Percentiles rank a stretch among this genome's conserved stretches.
Conservation (phyloP, 2,888 invertebrate genomes). For the Sympetrum striolatum region DNA sequence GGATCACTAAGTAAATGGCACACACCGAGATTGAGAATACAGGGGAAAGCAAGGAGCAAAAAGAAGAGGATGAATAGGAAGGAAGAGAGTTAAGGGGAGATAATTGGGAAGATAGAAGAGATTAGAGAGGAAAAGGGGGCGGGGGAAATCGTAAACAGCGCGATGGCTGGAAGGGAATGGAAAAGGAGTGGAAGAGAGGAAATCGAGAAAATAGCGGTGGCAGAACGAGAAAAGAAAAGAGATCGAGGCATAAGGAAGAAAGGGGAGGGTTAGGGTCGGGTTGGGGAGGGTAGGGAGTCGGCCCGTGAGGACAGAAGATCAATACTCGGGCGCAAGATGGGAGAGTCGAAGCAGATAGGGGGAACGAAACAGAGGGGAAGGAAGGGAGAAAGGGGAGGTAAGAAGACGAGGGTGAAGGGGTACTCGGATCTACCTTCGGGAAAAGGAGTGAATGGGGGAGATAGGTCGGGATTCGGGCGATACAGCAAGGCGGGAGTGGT, state of each 20-base stretch:
- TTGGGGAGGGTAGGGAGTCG: background rate
- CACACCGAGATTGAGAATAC: too few species aligned
- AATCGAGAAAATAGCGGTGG: background rate
- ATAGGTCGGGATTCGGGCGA: background rate
- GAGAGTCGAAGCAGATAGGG: background rate
- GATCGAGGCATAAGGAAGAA: background rate
- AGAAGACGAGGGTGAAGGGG: background rate
- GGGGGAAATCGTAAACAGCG: background rate
- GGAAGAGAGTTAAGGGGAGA: background rate
- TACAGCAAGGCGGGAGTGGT: too few species aligned
- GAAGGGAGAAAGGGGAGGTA: background rate
- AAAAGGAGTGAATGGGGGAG: background rate
- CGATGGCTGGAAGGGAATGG: background rate
- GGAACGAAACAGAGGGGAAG: background rate
- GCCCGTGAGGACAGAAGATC: background rate
- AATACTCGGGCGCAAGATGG: background rate
- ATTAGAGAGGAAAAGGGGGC: background rate
- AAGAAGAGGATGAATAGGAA: background rate
- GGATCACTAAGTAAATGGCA: too few species aligned
- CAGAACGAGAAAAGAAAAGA: background rate
- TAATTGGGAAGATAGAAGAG: background rate
- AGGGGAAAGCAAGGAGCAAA: too few species aligned
- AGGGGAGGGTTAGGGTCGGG: background rate
- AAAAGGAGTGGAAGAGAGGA: background rate
- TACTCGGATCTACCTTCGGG: background rate